Evolutionary conservation across 2,113 vertebrate genomes (phyloP).

Genomic region (Cyprinodon tularosa): DNA sequence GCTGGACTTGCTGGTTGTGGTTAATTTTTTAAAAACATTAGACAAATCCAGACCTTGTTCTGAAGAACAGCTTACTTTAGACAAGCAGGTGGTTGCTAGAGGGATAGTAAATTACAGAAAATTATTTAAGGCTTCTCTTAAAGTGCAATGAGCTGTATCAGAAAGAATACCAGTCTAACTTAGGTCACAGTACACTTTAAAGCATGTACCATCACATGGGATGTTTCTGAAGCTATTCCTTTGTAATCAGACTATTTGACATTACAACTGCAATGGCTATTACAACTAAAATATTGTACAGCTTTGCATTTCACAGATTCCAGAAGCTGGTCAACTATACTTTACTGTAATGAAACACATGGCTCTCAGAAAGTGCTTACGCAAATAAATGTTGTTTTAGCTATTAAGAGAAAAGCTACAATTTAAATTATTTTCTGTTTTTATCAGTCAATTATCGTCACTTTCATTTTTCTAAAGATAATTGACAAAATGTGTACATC

Average conservation of each 20-base stretch:
- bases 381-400: too few species aligned
- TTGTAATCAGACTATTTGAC: too few species aligned
- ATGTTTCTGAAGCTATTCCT: neutral
- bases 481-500: neutral
- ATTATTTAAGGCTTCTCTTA: neutral
- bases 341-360: too few species aligned
- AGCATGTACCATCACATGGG: neutral
- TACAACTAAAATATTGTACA: too few species aligned
- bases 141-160: neutral
- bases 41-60: neutral
- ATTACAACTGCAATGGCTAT: too few species aligned
- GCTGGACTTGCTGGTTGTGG: too few species aligned
- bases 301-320: too few species aligned
- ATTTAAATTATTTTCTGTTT: too few species aligned
- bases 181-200: neutral
- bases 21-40: neutral
- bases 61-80: neutral
- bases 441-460: neutral
- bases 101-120: neutral
- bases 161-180: neutral
- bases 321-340: too few species aligned
- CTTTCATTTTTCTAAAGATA: neutral
- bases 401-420: too few species aligned
- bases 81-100: neutral
- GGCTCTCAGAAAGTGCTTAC: too few species aligned